These are phyloP conservation scores for Tangara arthus DNA, from an alignment of 2,797 vertebrate genomes.

Conservation along the genomic window DNA sequence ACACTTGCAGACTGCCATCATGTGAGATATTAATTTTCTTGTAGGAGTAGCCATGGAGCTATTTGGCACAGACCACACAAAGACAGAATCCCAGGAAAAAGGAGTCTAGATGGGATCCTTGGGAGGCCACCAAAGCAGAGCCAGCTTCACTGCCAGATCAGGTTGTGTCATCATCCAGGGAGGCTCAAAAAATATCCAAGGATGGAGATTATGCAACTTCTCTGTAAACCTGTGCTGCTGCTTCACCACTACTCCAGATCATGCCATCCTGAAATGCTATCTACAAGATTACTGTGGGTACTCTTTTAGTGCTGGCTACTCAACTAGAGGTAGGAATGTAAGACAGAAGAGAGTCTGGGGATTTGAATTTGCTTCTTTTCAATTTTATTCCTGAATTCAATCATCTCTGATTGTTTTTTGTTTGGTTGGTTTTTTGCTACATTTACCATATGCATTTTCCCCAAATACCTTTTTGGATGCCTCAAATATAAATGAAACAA, in stretches of 20 bases:
- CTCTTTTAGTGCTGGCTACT: not conserved
- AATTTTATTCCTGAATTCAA: not conserved
- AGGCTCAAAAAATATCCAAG: not conserved
- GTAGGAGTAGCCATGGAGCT: not conserved
- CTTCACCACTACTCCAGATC: not conserved
- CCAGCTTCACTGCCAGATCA: not conserved
- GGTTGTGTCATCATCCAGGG: not conserved
- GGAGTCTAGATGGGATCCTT: not conserved
- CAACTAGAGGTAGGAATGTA: not conserved
- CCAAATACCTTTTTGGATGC: not conserved
- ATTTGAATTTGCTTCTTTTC: not conserved
- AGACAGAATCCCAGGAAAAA: not conserved
- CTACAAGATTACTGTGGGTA: not conserved
- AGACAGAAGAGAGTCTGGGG: not conserved
- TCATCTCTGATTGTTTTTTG: not conserved
- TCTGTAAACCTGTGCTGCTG: not conserved
- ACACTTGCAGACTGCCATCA: not conserved
- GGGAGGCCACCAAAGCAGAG: not conserved
- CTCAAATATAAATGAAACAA: not conserved
- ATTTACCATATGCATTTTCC: not conserved
- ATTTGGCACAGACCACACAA: accelerated
- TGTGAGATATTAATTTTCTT: not conserved
- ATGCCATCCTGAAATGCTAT: not conserved
- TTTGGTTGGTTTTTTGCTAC: not conserved
- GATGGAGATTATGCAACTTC: not conserved